Conservation (phyloP, 2,797 vertebrate species). For the Phoebastria nigripes region DNA sequence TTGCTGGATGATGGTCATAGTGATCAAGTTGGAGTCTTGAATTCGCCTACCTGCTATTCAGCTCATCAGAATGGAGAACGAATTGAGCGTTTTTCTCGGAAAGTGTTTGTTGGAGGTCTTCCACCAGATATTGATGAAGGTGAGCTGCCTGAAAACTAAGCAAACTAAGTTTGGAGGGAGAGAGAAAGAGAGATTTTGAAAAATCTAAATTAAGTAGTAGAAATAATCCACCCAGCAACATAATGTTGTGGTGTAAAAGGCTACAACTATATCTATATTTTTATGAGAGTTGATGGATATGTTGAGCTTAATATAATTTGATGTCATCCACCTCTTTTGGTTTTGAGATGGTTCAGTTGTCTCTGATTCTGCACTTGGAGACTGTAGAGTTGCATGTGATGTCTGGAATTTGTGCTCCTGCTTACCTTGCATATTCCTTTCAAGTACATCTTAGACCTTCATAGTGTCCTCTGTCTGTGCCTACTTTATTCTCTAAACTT, state of each 20-base stretch:
- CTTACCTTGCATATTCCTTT: neutral
- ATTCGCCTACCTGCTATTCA: slow-evolving; percentile 88
- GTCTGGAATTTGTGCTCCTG: neutral
- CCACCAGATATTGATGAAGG: slow-evolving; percentile 98
- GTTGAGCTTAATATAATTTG: neutral
- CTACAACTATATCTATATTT: neutral
- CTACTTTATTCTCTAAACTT: neutral
- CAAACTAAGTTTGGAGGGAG: neutral
- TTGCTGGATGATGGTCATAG: slow-evolving; percentile 92
- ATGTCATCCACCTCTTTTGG: neutral
- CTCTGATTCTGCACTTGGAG: neutral
- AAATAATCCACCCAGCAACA: neutral
- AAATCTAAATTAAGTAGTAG: neutral
- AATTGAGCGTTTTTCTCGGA: slow-evolving; percentile 95
- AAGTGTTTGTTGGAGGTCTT: slow-evolving; percentile 96
- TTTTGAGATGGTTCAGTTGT: neutral
- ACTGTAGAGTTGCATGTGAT: neutral
- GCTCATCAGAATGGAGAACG: slow-evolving; percentile 94
- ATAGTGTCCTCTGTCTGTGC: neutral
- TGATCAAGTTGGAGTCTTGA: slow-evolving; percentile 91
- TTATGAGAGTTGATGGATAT: neutral
- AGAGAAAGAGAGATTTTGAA: neutral
- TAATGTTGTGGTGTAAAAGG: neutral
- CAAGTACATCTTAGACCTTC: neutral
- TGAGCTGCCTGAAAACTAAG: slow-evolving; percentile 47